phyloP scores from a whole-genome alignment of 2,113 vertebrate genomes.

The Cichladusa arquata region DNA sequence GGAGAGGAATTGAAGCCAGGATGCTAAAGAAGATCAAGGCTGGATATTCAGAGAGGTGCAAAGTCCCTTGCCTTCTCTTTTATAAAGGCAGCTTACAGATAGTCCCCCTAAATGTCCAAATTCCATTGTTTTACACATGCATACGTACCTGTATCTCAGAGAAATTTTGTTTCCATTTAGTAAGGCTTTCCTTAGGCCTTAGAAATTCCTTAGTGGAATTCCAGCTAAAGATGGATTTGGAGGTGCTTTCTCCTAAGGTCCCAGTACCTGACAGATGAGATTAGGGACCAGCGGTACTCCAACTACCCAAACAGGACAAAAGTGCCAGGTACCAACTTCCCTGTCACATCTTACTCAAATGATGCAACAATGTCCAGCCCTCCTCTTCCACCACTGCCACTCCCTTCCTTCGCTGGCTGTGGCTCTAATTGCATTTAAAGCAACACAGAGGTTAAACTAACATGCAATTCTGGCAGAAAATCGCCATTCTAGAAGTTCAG shows the following conservation, averaged over 20 bases:
- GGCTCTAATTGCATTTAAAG: background rate
- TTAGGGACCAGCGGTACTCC: background rate
- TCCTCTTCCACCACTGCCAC: rapidly evolving
- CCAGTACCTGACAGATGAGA: background rate
- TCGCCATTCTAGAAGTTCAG: background rate
- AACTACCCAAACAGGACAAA: background rate
- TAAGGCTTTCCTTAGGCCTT: background rate
- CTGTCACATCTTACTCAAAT: background rate
- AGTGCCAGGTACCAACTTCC: background rate
- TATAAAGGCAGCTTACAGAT: background rate
- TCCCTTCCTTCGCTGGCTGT: background rate
- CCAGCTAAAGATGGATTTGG: background rate
- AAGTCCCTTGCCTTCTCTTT: background rate
- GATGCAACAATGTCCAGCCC: background rate
- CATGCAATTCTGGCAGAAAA: background rate
- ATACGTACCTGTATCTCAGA: background rate
- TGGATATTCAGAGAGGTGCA: background rate
- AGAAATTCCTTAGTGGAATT: background rate
- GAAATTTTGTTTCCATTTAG: background rate
- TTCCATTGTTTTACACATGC: background rate
- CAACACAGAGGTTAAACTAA: background rate
- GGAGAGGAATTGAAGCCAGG: background rate
- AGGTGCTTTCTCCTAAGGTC: background rate
- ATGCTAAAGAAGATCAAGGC: background rate
- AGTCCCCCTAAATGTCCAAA: background rate